Evolutionary conservation across 2,888 invertebrate species (phyloP).

Genomic region (Anoncus sp.): DNA sequence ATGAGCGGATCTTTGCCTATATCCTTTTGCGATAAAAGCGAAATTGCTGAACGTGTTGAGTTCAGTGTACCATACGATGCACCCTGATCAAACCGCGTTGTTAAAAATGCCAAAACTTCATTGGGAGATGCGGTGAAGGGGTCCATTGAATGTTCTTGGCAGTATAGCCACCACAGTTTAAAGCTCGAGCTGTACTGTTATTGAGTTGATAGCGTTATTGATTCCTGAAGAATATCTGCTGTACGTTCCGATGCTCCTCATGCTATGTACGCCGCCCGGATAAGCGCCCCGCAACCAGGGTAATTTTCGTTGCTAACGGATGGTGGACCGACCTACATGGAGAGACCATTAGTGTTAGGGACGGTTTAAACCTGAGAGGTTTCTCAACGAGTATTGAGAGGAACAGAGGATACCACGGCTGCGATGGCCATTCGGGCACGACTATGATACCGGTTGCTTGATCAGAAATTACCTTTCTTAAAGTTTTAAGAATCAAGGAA

Average conservation of each 20-base stretch:
- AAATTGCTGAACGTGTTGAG: too few species aligned
- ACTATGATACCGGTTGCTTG: conserved; percentile 72
- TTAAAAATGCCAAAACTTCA: too few species aligned
- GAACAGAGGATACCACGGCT: conserved; percentile 73
- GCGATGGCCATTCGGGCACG: conserved; percentile 71
- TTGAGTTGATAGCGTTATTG: conserved; percentile 19
- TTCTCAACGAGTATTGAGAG: conserved; percentile 26
- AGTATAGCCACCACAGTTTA: conserved; percentile 23
- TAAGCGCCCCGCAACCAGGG: conserved; percentile 66
- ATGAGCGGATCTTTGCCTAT: too few species aligned
- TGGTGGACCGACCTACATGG: conserved; percentile 68
- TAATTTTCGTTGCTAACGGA: conserved; percentile 57
- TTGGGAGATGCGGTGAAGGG: too few species aligned
- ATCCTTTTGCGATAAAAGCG: too few species aligned
- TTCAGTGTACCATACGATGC: not conserved
- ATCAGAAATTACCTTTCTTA: conserved; percentile 66
- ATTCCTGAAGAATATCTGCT: conserved; percentile 36
- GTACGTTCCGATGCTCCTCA: conserved; percentile 56
- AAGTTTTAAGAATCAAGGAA: conserved; percentile 41
- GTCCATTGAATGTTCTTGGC: too few species aligned
- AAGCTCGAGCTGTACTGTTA: conserved; percentile 12
- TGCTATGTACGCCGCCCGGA: conserved; percentile 64
- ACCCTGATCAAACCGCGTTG: too few species aligned
- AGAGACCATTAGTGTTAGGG: conserved; percentile 66
- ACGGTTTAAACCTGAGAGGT: conserved; percentile 54